Conservation (phyloP, 2,113 vertebrate genomes). For the Puffinus mauretanicus region DNA sequence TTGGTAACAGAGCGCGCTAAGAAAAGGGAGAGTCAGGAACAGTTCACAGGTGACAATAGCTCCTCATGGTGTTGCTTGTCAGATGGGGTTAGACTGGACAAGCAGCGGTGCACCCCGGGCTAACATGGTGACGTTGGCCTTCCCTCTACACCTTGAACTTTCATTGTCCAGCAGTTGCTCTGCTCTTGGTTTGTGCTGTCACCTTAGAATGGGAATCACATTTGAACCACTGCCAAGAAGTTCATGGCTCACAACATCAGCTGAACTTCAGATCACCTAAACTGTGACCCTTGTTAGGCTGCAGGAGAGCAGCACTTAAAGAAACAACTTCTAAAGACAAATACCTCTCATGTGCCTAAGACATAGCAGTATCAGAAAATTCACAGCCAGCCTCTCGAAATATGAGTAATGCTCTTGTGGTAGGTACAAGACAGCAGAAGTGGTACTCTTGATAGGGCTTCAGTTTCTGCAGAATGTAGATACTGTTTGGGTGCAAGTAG, state of each 20-base stretch:
- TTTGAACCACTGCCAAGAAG: neutral
- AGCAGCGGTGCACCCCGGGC: neutral
- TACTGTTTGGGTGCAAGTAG: neutral
- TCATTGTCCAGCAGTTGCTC: neutral
- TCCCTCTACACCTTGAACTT: neutral
- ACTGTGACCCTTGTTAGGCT: neutral
- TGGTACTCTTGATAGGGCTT: neutral
- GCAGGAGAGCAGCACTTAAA: neutral
- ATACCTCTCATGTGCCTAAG: neutral
- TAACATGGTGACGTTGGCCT: neutral
- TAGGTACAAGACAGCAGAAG: slow-evolving; percentile 11
- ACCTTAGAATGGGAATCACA: neutral
- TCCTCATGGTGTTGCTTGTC: neutral
- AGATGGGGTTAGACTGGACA: neutral
- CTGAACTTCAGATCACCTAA: neutral
- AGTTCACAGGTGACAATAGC: neutral
- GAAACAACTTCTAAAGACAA: neutral
- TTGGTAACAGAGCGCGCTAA: neutral
- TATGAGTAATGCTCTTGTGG: neutral
- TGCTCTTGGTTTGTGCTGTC: neutral
- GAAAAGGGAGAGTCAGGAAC: neutral
- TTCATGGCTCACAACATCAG: neutral
- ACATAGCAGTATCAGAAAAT: slow-evolving; percentile 8
- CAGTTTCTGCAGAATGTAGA: neutral
- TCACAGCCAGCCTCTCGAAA: neutral